Evolutionary conservation across 1,140 invertebrate species (phyloP).

Genomic region (Lepidostoma basale): DNA sequence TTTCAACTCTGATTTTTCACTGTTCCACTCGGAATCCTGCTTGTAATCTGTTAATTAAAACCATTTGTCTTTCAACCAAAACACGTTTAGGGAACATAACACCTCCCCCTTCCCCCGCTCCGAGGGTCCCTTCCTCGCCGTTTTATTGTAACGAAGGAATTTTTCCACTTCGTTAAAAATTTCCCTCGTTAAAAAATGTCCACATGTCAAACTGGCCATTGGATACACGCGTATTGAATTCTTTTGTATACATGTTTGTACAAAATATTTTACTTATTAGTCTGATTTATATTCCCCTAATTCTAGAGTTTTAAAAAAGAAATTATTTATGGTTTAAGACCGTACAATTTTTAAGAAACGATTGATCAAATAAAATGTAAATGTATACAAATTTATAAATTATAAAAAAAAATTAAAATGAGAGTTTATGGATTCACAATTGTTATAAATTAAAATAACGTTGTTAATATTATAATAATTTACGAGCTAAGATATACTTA

Average conservation of each 20-base stretch:
- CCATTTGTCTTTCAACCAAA: slow-evolving; percentile 46
- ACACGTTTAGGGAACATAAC: slow-evolving; percentile 43
- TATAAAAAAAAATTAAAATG: too few species aligned
- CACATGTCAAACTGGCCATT: neutral
- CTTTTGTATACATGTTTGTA: neutral
- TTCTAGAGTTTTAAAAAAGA: too few species aligned
- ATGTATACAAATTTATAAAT: too few species aligned
- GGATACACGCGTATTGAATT: neutral
- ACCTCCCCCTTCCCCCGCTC: slow-evolving; percentile 28
- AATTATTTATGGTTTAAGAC: too few species aligned
- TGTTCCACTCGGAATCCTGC: slow-evolving; percentile 24
- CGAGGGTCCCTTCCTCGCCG: neutral
- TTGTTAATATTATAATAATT: too few species aligned
- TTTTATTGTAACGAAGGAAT: slow-evolving; percentile 39
- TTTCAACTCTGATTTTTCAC: slow-evolving; percentile 42
- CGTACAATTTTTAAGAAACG: too few species aligned
- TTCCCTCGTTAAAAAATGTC: slow-evolving; percentile 37
- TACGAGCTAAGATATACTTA: too few species aligned
- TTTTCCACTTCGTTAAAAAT: slow-evolving; percentile 46
- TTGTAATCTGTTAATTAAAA: slow-evolving; percentile 47
- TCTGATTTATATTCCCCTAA: too few species aligned
- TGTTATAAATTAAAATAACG: too few species aligned
- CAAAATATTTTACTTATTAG: too few species aligned
- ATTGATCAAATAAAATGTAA: too few species aligned
- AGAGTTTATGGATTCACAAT: too few species aligned